Percentiles rank a stretch among this genome's conserved stretches.
These are phyloP conservation scores for Euthynnus affinis DNA, from an alignment of 2,797 vertebrate species.

Conservation along the genomic window DNA sequence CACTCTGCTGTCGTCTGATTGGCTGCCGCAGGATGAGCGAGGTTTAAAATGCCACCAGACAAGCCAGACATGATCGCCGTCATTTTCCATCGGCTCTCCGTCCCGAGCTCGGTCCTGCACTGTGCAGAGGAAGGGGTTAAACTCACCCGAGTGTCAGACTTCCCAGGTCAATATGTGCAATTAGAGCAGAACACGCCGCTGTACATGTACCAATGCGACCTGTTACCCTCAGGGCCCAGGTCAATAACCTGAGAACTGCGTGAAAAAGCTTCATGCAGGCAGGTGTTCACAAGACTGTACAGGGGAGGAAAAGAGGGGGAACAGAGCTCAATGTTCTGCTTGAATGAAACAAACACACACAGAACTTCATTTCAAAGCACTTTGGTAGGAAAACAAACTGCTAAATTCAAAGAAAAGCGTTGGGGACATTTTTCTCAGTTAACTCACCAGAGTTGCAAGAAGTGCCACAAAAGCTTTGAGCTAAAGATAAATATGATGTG, in stretches of 20 bases:
- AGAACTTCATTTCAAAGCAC: neutral
- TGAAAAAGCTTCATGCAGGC: neutral
- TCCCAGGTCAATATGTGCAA: too few species aligned
- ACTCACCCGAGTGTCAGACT: neutral
- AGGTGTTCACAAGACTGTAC: too few species aligned
- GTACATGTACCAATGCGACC: too few species aligned
- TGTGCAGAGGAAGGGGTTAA: neutral
- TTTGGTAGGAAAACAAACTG: neutral
- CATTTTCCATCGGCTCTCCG: conserved; percentile 35
- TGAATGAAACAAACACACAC: neutral
- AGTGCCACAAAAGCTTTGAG: neutral
- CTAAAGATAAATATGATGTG: conserved; percentile 3
- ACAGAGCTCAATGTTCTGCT: too few species aligned
- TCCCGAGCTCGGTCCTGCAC: conserved; percentile 8
- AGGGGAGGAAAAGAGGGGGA: too few species aligned
- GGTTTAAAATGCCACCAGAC: conserved; percentile 31
- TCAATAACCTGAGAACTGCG: neutral
- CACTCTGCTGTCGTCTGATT: conserved; percentile 15
- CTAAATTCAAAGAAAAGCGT: neutral
- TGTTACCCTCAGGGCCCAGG: neutral
- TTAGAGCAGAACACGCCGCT: too few species aligned
- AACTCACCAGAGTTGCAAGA: neutral
- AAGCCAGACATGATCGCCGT: conserved; percentile 17
- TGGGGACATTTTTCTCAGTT: neutral
- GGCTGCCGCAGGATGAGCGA: conserved; percentile 23